These are phyloP conservation scores for Nematostella vectensis DNA, from an alignment of 92 coral and sea anemone genomes.

Conservation along the genomic window DNA sequence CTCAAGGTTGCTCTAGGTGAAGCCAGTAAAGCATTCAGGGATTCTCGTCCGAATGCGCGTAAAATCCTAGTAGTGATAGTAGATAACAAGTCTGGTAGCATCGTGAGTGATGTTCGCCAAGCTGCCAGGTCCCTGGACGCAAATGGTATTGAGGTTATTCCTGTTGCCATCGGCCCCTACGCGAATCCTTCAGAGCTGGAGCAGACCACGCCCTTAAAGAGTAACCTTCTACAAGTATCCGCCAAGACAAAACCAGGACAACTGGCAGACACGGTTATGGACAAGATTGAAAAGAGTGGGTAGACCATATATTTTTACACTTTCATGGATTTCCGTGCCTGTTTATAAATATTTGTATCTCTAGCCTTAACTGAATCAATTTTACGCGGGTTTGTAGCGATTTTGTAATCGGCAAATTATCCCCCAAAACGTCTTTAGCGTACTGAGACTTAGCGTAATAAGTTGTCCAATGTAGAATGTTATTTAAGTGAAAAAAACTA, in stretches of 20 bases:
- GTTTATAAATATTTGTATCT: no score
- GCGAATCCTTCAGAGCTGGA: constrained; percentile 49
- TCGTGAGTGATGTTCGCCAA: constrained; percentile 42
- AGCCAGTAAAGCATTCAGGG: constrained; percentile 28
- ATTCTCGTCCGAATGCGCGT: constrained; percentile 72
- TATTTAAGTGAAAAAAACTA: no score
- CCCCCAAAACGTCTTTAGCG: no score
- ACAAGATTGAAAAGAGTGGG: constrained; percentile 57
- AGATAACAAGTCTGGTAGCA: constrained; percentile 56
- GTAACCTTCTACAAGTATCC: constrained; percentile 51
- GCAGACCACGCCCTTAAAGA: constrained; percentile 48
- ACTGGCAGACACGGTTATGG: constrained; percentile 69
- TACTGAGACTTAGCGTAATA: no score
- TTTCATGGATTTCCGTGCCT: neutral
- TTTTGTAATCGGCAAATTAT: no score
- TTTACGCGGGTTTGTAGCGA: no score
- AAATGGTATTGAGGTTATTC: constrained; percentile 40
- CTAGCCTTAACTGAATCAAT: no score
- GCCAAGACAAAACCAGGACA: constrained; percentile 40
- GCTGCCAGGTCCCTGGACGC: constrained; percentile 39
- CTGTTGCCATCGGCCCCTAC: constrained; percentile 44
- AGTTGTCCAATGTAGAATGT: no score
- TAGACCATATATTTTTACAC: constrained; percentile 5
- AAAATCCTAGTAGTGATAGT: constrained; percentile 72
- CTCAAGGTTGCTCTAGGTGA: constrained; percentile 8